Evolutionary conservation across 2,888 invertebrate species (phyloP).

Genomic region (Troides helena): DNA sequence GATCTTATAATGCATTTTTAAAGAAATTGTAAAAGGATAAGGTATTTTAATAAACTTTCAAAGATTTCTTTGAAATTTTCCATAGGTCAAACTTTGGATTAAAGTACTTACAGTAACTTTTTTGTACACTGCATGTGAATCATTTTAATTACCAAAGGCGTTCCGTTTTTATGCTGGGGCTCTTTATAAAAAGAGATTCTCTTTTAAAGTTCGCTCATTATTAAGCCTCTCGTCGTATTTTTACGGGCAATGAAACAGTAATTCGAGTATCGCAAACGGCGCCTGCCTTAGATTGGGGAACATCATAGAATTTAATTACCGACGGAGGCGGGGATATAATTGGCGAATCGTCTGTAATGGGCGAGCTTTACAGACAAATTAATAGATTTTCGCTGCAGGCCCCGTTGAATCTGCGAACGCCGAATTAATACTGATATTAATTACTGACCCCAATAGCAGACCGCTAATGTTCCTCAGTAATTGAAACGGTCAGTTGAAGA

Average conservation of each 20-base stretch:
- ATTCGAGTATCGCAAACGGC: slow-evolving; percentile 73
- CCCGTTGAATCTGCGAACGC: slow-evolving; percentile 48
- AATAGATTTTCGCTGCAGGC: slow-evolving; percentile 70
- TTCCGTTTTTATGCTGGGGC: slow-evolving; percentile 14
- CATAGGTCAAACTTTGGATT: neutral
- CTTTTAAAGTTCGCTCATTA: slow-evolving; percentile 32
- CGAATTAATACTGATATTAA: slow-evolving; percentile 63
- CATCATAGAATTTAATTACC: slow-evolving; percentile 76
- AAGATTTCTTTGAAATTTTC: no score
- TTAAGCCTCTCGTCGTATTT: slow-evolving; percentile 46
- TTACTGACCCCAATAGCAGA: slow-evolving; percentile 58
- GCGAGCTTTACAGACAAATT: slow-evolving; percentile 71
- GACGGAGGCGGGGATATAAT: slow-evolving; percentile 71
- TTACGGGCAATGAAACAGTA: slow-evolving; percentile 71
- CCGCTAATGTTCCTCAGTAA: slow-evolving; percentile 49
- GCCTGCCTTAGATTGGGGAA: slow-evolving; percentile 74
- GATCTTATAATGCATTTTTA: no score
- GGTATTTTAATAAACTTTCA: no score
- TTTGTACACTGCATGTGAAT: neutral
- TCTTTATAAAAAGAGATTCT: slow-evolving; percentile 28
- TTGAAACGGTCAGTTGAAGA: slow-evolving; percentile 29
- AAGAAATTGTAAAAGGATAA: no score
- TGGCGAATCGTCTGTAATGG: slow-evolving; percentile 71
- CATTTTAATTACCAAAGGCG: slow-evolving; percentile 18
- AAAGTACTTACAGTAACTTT: neutral